Base-by-base conservation (phyloP, 2,888 invertebrate species). In the Tetropium fuscum region DNA sequence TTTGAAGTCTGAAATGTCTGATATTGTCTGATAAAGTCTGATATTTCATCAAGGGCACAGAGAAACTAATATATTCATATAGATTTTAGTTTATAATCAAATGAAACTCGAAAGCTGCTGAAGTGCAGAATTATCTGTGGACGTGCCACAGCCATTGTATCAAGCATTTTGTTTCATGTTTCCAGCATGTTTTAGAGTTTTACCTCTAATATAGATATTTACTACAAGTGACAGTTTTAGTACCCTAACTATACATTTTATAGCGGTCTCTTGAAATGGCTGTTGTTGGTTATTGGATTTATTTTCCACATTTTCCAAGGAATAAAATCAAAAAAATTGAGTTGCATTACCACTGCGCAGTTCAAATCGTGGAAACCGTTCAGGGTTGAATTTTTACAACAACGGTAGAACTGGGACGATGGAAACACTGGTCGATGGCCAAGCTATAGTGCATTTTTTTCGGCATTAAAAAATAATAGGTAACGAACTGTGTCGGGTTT, bases 121-220 rank as follows among this genome's bases (percentile, higher is more conserved):
- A 34, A 34, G 11, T 8, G 30, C 30, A 30, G 30, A 30, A 34
- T 34, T 13, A 34, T 11, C 11, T 13, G 7, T 34, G 22, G 6
- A 22, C 20, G 22, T 22, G 19, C 20, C 5, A 10, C 41, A 11
- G 11, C 19, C 13, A 34, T 11, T 22, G 20, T 8, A 8, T 8
- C 32, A 8, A 30, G 32, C 13, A 13, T 53, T 43, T 57, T 38
- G 41, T 7, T 6, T 48, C 5, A 43, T 56, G n/a, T n/a, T n/a
- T n/a, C n/a, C n/a, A n/a, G n/a, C n/a, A 25, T 57, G 54, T 59
- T 61, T 54, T 45, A 59, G 61, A 63, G 63, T 48, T 68, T 65
- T 55, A 58, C 48, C 63, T 41, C 57, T 68, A 63, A 61, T 64
- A 68, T 65, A 64, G 64, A 67, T 67, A 68, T 68, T 68, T 60